These are phyloP conservation scores for Metellina segmentata DNA, from an alignment of 2,888 invertebrate species.

Conservation along the genomic window DNA sequence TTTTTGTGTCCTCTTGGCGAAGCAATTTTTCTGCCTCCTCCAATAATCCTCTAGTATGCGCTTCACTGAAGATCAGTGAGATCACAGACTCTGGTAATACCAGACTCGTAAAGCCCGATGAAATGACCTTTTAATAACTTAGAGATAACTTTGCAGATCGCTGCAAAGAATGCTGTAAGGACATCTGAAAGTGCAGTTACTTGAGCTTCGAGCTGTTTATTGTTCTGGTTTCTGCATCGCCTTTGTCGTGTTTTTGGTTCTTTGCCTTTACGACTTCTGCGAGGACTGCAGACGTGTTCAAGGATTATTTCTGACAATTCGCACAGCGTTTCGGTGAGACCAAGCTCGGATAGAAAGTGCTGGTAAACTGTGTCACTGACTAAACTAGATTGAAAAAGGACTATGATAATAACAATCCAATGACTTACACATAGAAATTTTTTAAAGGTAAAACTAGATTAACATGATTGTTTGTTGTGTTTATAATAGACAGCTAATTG, in stretches of 20 bases:
- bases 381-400: too few relatives aligned
- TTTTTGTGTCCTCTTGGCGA: constrained; percentile 4
- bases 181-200: not conserved
- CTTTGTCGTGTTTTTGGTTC: not conserved
- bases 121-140: constrained; percentile 38
- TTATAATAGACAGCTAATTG: too few relatives aligned
- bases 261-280: not conserved
- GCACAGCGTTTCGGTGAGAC: too few relatives aligned
- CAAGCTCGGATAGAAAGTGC: too few relatives aligned
- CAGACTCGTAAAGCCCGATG: not conserved
- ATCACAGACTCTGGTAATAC: not conserved
- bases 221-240: not conserved
- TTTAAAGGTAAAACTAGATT: too few relatives aligned
- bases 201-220: not conserved
- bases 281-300: not conserved
- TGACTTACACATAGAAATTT: too few relatives aligned
- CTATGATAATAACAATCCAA: too few relatives aligned
- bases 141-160: not conserved
- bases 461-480: too few relatives aligned
- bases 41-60: constrained; percentile 37
- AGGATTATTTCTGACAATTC: not conserved
- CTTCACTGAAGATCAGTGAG: constrained; percentile 11
- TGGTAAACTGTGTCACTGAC: too few relatives aligned
- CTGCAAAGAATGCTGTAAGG: constrained; percentile 1
- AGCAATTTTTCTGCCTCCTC: constrained; percentile 22